Evolutionary conservation across 2,797 vertebrate species (phyloP).

Genomic region (Phrynocephalus forsythii): DNA sequence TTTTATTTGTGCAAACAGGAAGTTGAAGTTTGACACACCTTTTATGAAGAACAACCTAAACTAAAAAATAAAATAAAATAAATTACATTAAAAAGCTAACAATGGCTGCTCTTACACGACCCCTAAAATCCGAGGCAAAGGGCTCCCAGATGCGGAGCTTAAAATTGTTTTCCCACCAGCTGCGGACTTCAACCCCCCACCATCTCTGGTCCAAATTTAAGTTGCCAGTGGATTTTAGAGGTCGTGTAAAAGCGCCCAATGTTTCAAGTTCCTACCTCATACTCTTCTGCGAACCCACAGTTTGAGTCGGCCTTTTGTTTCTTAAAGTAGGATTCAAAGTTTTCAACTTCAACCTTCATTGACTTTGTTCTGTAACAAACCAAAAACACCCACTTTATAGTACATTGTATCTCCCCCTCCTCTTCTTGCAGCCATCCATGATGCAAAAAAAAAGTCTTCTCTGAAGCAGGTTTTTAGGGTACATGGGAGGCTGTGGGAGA

Average conservation of each 20-base stretch:
- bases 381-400: slow-evolving; percentile 24
- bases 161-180: too few species aligned
- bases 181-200: too few species aligned
- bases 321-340: slow-evolving; percentile 89
- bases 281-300: slow-evolving; percentile 95
- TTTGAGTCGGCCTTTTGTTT: slow-evolving; percentile 93
- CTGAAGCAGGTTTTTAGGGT: too few species aligned
- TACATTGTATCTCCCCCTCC: background rate
- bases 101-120: background rate
- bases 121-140: background rate
- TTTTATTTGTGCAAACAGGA: background rate
- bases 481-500: too few species aligned
- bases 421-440: too few species aligned
- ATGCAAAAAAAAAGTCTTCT: too few species aligned
- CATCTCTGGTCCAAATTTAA: too few species aligned
- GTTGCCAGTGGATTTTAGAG: too few species aligned
- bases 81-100: too few species aligned
- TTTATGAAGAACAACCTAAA: background rate
- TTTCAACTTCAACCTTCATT: slow-evolving; percentile 88
- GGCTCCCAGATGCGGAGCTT: too few species aligned
- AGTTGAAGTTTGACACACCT: background rate
- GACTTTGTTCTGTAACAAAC: slow-evolving; percentile 80
- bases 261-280: slow-evolving; percentile 82
- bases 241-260: background rate
- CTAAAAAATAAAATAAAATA: background rate